Percentiles rank a stretch among this genome's conserved stretches.
Evolutionary conservation across 2,888 invertebrate genomes (phyloP).

Genomic region (Ischnura elegans): DNA sequence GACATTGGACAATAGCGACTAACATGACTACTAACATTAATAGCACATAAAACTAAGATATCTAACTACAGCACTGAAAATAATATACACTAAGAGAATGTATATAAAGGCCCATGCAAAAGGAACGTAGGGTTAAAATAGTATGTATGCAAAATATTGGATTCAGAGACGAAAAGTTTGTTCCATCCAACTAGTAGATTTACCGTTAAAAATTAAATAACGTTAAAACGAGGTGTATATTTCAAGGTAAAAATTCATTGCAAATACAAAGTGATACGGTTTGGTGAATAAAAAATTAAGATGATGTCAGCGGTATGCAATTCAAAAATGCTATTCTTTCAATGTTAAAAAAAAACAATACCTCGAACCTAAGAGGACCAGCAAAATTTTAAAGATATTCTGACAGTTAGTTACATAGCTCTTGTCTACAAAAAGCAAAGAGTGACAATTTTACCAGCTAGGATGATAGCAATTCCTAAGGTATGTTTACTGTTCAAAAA

Average conservation of each 20-base stretch:
- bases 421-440: constrained; percentile 39
- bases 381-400: neutral
- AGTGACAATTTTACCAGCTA: constrained; percentile 13
- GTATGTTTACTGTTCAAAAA: constrained; percentile 27
- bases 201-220: constrained; percentile 50
- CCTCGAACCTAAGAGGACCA: neutral
- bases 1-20: constrained; percentile 33
- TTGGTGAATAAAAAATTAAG: neutral
- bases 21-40: constrained; percentile 46
- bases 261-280: neutral
- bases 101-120: constrained; percentile 26
- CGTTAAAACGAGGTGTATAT: constrained; percentile 20
- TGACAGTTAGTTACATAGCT: constrained; percentile 34
- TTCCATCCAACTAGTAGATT: constrained; percentile 48
- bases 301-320: neutral
- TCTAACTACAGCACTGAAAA: constrained; percentile 13
- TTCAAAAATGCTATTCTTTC: neutral
- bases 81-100: constrained; percentile 1
- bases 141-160: constrained; percentile 46
- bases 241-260: neutral
- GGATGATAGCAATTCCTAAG: constrained; percentile 1
- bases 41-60: constrained; percentile 19
- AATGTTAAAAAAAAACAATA: neutral
- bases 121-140: constrained; percentile 41
- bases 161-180: constrained; percentile 26